These are phyloP conservation scores for Cyanistes caeruleus DNA, from an alignment of 2,113 vertebrate genomes.

Conservation along the genomic window DNA sequence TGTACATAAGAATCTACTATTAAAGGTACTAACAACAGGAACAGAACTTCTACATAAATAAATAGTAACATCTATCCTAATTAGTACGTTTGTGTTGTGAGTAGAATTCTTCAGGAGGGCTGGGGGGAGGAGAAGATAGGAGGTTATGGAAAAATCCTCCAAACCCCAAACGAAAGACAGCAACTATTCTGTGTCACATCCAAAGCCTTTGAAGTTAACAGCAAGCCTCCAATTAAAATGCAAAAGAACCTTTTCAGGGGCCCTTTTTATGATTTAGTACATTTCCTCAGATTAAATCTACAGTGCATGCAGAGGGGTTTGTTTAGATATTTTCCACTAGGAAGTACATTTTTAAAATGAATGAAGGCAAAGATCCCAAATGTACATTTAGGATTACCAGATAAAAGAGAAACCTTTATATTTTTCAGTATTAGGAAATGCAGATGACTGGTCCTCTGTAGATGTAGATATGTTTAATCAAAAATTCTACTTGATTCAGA, in stretches of 20 bases:
- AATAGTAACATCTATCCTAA: neutral
- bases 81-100: neutral
- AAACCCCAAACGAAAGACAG: neutral
- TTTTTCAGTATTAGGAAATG: neutral
- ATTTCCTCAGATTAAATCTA: neutral
- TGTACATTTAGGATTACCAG: neutral
- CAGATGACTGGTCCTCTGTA: neutral
- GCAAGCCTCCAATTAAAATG: neutral
- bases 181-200: neutral
- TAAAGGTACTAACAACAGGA: neutral
- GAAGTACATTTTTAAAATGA: neutral
- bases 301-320: neutral
- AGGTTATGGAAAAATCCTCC: neutral
- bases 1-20: neutral
- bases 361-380: neutral
- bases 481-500: neutral
- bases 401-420: neutral
- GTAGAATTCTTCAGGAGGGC: neutral
- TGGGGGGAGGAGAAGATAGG: neutral
- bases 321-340: neutral
- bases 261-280: neutral
- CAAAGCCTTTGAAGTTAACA: conserved; percentile 16
- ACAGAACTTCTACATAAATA: neutral
- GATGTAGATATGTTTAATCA: neutral
- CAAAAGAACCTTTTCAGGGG: neutral